A percentile compares a stretch with the other conserved stretches of the same genome.
phyloP scores from a whole-genome alignment of 2,113 vertebrate genomes.

The Jacana jacana region DNA sequence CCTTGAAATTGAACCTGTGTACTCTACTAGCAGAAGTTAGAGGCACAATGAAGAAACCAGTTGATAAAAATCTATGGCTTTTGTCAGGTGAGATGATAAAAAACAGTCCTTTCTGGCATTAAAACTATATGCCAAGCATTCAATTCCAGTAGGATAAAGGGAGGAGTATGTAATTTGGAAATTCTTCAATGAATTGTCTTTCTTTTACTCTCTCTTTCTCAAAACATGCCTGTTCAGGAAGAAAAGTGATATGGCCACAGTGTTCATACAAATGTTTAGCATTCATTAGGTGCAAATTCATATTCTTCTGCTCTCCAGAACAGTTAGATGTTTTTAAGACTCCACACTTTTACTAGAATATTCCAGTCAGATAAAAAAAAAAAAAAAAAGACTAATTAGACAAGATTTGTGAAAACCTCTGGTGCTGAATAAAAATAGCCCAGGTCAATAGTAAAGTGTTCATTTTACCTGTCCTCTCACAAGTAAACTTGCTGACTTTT shows the following conservation, averaged over 20 bases:
- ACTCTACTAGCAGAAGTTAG: neutral
- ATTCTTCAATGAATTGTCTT: neutral
- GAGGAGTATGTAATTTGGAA: neutral
- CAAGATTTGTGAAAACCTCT: neutral
- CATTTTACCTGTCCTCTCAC: neutral
- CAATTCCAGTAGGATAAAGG: neutral
- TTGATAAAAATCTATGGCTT: conserved; percentile 2
- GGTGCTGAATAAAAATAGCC: neutral
- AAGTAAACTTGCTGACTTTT: neutral
- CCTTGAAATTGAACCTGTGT: conserved; percentile 9
- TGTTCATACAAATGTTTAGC: neutral
- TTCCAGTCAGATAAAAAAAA: neutral
- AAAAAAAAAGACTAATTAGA: neutral
- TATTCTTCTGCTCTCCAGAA: neutral
- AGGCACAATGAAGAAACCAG: neutral
- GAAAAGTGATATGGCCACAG: neutral
- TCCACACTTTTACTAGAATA: neutral
- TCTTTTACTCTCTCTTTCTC: neutral
- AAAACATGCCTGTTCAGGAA: neutral
- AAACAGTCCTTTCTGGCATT: conserved; percentile 2
- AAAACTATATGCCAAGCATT: neutral
- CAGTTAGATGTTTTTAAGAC: neutral
- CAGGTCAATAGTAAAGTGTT: neutral
- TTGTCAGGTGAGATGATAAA: neutral
- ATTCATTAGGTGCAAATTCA: neutral